Percentiles rank a stretch among this genome's conserved stretches.
Conservation (phyloP, 2,888 invertebrate genomes). For the Oligia strigilis region DNA sequence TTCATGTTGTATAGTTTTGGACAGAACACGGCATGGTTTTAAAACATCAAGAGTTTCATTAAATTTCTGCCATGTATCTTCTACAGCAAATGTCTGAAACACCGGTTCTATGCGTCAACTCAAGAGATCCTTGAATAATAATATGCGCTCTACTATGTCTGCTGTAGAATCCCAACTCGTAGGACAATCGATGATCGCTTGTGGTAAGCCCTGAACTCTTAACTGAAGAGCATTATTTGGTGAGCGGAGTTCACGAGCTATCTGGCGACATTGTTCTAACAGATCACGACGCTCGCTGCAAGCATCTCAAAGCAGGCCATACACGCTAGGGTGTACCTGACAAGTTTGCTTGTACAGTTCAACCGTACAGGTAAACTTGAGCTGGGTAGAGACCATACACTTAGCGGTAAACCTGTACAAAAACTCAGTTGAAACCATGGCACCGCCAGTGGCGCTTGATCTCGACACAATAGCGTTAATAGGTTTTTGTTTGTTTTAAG, state of each 20-base stretch:
- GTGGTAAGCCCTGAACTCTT: conserved; percentile 14
- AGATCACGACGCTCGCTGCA: conserved; percentile 16
- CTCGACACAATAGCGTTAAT: no score
- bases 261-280: conserved; percentile 25
- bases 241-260: conserved; percentile 18
- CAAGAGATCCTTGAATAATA: conserved; percentile 24
- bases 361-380: no score
- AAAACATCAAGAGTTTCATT: conserved; percentile 13
- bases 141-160: conserved; percentile 23
- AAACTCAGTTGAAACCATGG: no score
- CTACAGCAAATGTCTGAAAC: conserved; percentile 11
- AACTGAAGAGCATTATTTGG: conserved; percentile 15
- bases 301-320: conserved; percentile 15
- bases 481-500: no score
- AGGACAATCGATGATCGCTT: conserved; percentile 25
- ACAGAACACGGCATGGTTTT: conserved; percentile 17
- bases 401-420: no score
- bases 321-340: no score
- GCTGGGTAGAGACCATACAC: no score
- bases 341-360: no score
- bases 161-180: conserved; percentile 28
- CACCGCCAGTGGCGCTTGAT: no score
- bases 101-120: conserved; percentile 2
- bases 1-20: conserved; percentile 11
- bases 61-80: conserved; percentile 16